A percentile compares a stretch with the other conserved stretches of the same genome.
These are phyloP conservation scores for Xestoiulus laeticollis DNA, from an alignment of 2,888 invertebrate genomes.

Conservation along the genomic window DNA sequence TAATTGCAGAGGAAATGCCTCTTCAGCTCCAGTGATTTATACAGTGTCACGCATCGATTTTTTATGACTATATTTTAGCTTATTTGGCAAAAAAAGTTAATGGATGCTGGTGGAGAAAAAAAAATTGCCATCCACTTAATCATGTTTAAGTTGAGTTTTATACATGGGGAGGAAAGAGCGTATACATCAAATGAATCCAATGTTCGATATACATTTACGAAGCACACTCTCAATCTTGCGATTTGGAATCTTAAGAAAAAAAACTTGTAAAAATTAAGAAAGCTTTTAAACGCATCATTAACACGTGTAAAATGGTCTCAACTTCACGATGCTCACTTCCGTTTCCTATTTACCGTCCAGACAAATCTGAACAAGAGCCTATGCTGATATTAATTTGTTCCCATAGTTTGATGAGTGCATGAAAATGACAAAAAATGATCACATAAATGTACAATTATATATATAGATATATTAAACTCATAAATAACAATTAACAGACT, in stretches of 20 bases:
- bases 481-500: constrained; percentile 29
- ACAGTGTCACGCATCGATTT: background rate
- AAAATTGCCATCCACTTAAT: constrained; percentile 1
- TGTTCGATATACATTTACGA: background rate
- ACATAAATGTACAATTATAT: constrained; percentile 24
- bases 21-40: background rate
- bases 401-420: constrained; percentile 29
- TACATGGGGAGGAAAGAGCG: background rate
- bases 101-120: background rate
- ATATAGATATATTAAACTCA: constrained; percentile 2
- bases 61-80: constrained; percentile 15
- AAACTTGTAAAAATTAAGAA: background rate
- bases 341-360: background rate
- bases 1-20: background rate
- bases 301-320: background rate
- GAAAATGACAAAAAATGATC: constrained; percentile 30
- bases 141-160: constrained; percentile 3
- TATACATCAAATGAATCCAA: background rate
- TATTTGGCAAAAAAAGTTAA: constrained; percentile 14
- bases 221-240: background rate
- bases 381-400: constrained; percentile 37
- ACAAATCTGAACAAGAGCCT: constrained; percentile 23
- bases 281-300: background rate
- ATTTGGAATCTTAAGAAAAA: background rate
- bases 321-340: background rate